These are phyloP conservation scores for Eidolon dupreanum DNA, from an alignment of 2,797 vertebrate species.

Conservation along the genomic window DNA sequence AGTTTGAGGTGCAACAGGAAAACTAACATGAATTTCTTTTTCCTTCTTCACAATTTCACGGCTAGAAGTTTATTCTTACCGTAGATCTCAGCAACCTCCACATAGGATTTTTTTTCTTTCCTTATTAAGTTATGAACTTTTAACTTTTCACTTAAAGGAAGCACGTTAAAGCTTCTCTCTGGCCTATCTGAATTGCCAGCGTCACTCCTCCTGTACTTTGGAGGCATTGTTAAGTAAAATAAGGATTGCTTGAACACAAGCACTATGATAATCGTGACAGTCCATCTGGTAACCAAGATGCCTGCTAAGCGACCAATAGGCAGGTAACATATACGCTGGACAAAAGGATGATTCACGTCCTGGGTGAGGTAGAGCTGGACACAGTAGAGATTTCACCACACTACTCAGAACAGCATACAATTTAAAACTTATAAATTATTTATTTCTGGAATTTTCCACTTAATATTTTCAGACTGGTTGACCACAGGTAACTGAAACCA, in stretches of 20 bases:
- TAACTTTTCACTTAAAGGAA: too few relatives aligned
- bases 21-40: neutral
- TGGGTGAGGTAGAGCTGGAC: neutral
- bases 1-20: neutral
- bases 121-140: neutral
- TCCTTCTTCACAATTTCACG: neutral
- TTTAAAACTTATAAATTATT: neutral
- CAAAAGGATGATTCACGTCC: neutral
- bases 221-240: too few relatives aligned
- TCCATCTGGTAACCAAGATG: neutral
- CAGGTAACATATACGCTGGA: neutral
- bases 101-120: neutral
- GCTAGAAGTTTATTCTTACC: neutral
- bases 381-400: neutral
- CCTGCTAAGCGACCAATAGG: neutral
- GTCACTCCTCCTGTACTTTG: too few relatives aligned
- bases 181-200: too few relatives aligned
- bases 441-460: neutral
- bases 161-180: too few relatives aligned
- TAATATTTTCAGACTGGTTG: neutral
- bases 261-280: neutral
- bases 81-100: neutral
- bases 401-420: neutral
- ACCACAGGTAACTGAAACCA: neutral
- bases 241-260: too few relatives aligned